Evolutionary conservation across 2,888 invertebrate species (phyloP), one percentile per base, ranked within the genome.

Genomic region (Apamea epomidion): DNA sequence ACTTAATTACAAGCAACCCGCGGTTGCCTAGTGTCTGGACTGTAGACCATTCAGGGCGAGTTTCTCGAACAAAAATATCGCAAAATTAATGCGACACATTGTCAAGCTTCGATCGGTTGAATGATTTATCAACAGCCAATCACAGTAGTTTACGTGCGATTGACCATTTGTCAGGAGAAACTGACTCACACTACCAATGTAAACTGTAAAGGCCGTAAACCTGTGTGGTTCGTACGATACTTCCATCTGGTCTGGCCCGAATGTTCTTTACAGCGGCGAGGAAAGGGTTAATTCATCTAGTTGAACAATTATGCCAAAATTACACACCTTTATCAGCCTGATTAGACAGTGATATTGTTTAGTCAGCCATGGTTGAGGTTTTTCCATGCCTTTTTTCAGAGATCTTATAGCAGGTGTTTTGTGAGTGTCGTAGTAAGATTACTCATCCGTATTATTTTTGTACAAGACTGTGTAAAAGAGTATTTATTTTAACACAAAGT

Each of bases 251-350:
- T 58, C 58, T n/a, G 58, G 25, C 12, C 58, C 58, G 54, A 60
- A 65, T 70, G 21, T 60, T 45, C 29, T 12, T 16, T 54, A 71
- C 48, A 65, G 64, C 74, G 54, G 60, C 37, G 69, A 48, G 14
- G 48, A 67, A 84, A 68, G 70, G 74, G 65, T 74, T 54, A 67
- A 48, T 51, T 73, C 62, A 42, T 81, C 64, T 65, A 77, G 69
- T 64, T 72, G 65, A 79, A 79, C 18, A 82, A 84, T 69, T 81
- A 83, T 42, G 83, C 81, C 83, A 83, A 83, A 81, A 65, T 81
- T 65, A 81, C 62, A 69, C 54, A 84, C 80, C 62, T 77, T 84
- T 73, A 73, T 32, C 68, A 16, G 72, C 84, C 80, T 73, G 42
- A 82, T 73, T 84, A 69, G 37, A 79, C 80, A 69, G 48, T 16